phyloP scores from a whole-genome alignment of 2,888 invertebrate genomes.

The Thecophora atra region DNA sequence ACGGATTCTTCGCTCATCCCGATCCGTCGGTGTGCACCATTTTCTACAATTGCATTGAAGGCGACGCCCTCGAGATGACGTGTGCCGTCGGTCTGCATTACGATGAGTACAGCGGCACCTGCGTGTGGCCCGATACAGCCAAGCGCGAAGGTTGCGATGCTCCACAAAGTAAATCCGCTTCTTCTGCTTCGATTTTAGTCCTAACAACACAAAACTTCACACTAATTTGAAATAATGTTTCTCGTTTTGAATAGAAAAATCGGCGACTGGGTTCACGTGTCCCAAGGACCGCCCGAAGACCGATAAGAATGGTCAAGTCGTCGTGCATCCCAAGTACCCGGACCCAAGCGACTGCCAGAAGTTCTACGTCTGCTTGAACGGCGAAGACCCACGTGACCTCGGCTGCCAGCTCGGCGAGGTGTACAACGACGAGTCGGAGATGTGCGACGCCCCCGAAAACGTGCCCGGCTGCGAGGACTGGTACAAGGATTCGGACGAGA shows the following conservation, averaged over 20 bases:
- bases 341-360: slow-evolving; percentile 90
- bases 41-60: slow-evolving; percentile 91
- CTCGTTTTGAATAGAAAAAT: slow-evolving; percentile 70
- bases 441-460: slow-evolving; percentile 90
- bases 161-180: slow-evolving; percentile 68
- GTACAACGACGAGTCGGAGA: slow-evolving; percentile 86
- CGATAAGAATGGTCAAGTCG: slow-evolving; percentile 75
- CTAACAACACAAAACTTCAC: no score
- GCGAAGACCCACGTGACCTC: slow-evolving; percentile 85
- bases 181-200: no score
- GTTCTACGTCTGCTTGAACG: slow-evolving; percentile 90
- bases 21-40: slow-evolving; percentile 82
- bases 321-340: slow-evolving; percentile 85
- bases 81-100: slow-evolving; percentile 91
- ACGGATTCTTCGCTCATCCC: slow-evolving; percentile 92
- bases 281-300: slow-evolving; percentile 74
- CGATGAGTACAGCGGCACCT: slow-evolving; percentile 88
- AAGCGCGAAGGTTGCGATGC: slow-evolving; percentile 78
- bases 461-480: slow-evolving; percentile 92
- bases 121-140: slow-evolving; percentile 87
- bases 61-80: slow-evolving; percentile 79
- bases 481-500: slow-evolving; percentile 85
- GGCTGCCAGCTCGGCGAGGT: slow-evolving; percentile 88
- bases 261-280: slow-evolving; percentile 86
- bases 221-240: not conserved